These are phyloP conservation scores for Drosophila testacea DNA, from an alignment of 2,888 invertebrate species.

Conservation along the genomic window DNA sequence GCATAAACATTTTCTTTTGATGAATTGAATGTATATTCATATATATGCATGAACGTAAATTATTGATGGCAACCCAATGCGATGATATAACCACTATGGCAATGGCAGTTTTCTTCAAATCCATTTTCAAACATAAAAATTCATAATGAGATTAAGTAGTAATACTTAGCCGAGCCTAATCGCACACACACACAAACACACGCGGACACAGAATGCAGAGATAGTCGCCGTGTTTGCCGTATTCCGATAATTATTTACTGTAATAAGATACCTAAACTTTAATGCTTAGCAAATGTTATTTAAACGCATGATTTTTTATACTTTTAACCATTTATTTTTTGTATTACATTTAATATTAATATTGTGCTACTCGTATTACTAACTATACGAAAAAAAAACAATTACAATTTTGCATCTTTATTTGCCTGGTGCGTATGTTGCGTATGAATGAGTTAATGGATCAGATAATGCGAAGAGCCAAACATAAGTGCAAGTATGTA, in stretches of 20 bases:
- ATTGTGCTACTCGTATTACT: conserved; percentile 57
- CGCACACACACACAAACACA: conserved; percentile 5
- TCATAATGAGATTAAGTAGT: conserved; percentile 13
- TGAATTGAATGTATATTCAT: not conserved
- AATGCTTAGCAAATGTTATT: conserved; percentile 57
- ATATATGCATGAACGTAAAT: conserved; percentile 6
- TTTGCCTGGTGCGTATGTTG: conserved; percentile 36
- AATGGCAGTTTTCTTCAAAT: not conserved
- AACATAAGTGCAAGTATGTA: not conserved
- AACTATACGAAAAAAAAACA: conserved; percentile 32
- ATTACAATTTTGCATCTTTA: conserved; percentile 32
- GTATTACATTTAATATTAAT: conserved; percentile 51
- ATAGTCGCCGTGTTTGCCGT: conserved; percentile 31
- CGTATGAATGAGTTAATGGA: conserved; percentile 38
- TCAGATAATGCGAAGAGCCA: not conserved
- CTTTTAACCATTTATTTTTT: conserved; percentile 46
- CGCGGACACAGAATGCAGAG: conserved; percentile 9
- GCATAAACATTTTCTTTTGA: not conserved
- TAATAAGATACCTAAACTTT: conserved; percentile 42
- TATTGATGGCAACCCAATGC: not conserved
- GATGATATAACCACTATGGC: not conserved
- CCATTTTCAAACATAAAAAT: too few species aligned
- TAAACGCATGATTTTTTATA: conserved; percentile 62
- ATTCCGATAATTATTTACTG: conserved; percentile 49
- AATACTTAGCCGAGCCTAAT: not conserved